These are phyloP conservation scores for Conus betulinus DNA, from an alignment of 1,140 invertebrate genomes.

Conservation along the genomic window DNA sequence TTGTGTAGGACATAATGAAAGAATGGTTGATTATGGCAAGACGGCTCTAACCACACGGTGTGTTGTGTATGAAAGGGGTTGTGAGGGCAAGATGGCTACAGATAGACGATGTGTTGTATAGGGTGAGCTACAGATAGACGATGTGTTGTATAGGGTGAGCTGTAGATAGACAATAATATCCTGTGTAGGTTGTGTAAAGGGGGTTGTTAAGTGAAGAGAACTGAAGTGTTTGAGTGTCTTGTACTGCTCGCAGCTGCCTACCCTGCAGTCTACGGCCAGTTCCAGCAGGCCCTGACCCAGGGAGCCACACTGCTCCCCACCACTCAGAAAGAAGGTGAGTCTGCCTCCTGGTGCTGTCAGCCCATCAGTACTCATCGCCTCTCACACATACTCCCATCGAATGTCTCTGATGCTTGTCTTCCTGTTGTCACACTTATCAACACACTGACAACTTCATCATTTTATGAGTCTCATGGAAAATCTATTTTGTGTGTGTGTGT, in stretches of 20 bases:
- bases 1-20: too few relatives aligned
- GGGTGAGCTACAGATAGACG: too few relatives aligned
- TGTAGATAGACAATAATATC: too few relatives aligned
- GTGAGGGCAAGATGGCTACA: too few relatives aligned
- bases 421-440: slow-evolving; percentile 18
- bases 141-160: too few relatives aligned
- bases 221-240: background rate
- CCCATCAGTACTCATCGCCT: background rate
- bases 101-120: too few relatives aligned
- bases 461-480: background rate
- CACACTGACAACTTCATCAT: background rate
- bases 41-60: too few relatives aligned
- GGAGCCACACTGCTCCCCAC: slow-evolving; percentile 86
- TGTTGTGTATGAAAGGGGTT: too few relatives aligned
- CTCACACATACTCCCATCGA: background rate
- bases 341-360: background rate
- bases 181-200: too few relatives aligned
- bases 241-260: slow-evolving; percentile 85
- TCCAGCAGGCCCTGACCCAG: slow-evolving; percentile 94
- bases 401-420: too few relatives aligned
- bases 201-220: background rate
- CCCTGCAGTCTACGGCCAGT: slow-evolving; percentile 95
- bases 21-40: too few relatives aligned
- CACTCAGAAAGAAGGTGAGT: slow-evolving; percentile 95
- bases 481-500: background rate